Evolutionary conservation across 1,140 invertebrate genomes (phyloP).

Genomic region (Drosophila subobscura): DNA sequence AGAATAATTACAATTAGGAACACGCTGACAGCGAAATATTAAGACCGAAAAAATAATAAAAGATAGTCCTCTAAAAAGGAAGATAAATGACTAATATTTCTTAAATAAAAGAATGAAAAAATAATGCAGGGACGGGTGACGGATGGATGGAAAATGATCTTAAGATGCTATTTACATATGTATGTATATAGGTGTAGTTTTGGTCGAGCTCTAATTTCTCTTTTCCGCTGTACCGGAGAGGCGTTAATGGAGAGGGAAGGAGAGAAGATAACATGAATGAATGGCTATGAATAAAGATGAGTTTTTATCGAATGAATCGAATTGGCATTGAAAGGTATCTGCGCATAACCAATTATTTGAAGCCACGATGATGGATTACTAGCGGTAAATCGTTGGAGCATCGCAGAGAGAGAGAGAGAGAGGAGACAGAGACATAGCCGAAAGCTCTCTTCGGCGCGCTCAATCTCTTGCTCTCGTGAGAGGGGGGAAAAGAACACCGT

Average conservation of each 20-base stretch:
- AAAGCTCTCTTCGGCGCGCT: neutral
- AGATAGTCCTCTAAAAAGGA: no score
- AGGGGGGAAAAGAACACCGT: neutral
- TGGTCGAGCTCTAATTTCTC: no score
- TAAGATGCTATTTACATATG: no score
- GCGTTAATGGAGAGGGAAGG: neutral
- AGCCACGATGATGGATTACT: conserved; percentile 12
- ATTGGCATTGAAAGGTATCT: conserved; percentile 65
- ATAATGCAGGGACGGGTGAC: no score
- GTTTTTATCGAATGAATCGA: conserved; percentile 53
- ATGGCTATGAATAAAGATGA: conserved; percentile 3
- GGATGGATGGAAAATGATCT: no score
- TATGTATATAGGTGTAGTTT: no score
- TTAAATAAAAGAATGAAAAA: no score
- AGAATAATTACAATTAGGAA: no score
- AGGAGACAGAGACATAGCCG: conserved; percentile 18
- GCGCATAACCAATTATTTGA: conserved; percentile 55
- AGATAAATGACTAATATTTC: no score
- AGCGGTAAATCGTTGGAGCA: conserved; percentile 40
- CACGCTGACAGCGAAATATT: no score
- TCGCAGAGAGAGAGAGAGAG: conserved; percentile 18
- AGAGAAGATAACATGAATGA: neutral
- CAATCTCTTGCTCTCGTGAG: neutral
- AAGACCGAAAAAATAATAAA: no score
- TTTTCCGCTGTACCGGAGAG: no score